phyloP scores from a whole-genome alignment of 2,797 vertebrate species.

The Lindbergichthys nudifrons region DNA sequence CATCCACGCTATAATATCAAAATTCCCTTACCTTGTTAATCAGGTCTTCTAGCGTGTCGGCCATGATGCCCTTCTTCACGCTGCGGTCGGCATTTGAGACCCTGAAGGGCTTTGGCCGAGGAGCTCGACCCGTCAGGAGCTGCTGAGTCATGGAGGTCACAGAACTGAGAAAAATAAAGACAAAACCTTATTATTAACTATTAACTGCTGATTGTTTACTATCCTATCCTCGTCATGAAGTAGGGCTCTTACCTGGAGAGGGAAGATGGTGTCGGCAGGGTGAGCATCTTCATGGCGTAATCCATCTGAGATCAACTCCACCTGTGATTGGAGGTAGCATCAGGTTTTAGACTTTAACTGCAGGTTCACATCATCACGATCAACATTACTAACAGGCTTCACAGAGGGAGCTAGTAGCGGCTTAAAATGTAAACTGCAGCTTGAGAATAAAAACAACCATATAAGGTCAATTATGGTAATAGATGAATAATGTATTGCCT shows the following conservation, averaged over 20 bases:
- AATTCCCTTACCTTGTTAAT: conserved; percentile 84
- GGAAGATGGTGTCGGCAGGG: conserved; percentile 85
- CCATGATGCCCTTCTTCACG: conserved; percentile 91
- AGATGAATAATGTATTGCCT: neutral
- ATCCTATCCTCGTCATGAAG: neutral
- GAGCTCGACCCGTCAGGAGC: conserved; percentile 78
- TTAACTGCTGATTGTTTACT: neutral
- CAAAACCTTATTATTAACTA: neutral
- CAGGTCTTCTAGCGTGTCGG: conserved; percentile 84
- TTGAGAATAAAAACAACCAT: neutral
- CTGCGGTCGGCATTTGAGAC: conserved; percentile 88
- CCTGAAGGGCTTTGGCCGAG: conserved; percentile 82
- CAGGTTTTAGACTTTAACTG: conserved; percentile 14
- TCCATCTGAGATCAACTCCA: conserved; percentile 83
- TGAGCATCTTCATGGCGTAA: conserved; percentile 92
- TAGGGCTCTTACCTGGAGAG: conserved; percentile 89
- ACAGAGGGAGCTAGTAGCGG: neutral
- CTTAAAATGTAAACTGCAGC: neutral
- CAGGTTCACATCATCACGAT: neutral
- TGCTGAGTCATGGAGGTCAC: conserved; percentile 89
- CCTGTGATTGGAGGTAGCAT: conserved; percentile 27
- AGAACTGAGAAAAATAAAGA: conserved; percentile 60
- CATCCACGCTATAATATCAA: too few relatives aligned
- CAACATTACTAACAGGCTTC: neutral
- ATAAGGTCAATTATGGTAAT: neutral